Percentiles rank a stretch among this genome's conserved stretches.
Conservation (phyloP, 2,797 vertebrate genomes). For the Kryptopterus vitreolus region DNA sequence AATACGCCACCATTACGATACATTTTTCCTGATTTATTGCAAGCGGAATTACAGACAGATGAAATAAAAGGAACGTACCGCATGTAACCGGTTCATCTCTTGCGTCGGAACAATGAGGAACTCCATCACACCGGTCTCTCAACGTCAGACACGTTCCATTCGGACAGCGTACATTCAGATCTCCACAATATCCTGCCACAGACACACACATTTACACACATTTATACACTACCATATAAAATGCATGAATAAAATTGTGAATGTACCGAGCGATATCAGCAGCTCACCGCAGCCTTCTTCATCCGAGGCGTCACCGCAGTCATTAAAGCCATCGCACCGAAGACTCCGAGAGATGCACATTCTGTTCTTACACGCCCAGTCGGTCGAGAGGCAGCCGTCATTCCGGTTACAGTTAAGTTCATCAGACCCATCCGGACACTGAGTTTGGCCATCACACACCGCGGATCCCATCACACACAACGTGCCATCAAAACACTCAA, state of each 20-base stretch:
- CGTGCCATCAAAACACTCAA: slow-evolving; percentile 72
- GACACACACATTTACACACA: too few species aligned
- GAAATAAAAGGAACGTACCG: slow-evolving; percentile 59
- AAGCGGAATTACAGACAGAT: background rate
- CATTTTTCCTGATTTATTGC: background rate
- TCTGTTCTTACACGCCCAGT: slow-evolving; percentile 83
- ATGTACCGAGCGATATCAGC: too few species aligned
- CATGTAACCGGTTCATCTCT: slow-evolving; percentile 82
- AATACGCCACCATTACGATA: background rate
- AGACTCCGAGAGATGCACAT: slow-evolving; percentile 76
- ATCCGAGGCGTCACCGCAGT: slow-evolving; percentile 85
- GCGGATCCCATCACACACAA: slow-evolving; percentile 73
- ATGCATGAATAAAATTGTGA: background rate
- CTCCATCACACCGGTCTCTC: slow-evolving; percentile 76
- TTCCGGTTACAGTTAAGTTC: slow-evolving; percentile 71
- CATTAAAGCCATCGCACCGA: slow-evolving; percentile 76
- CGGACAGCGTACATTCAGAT: slow-evolving; percentile 68
- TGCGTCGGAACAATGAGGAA: slow-evolving; percentile 77
- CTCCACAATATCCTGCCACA: slow-evolving; percentile 62
- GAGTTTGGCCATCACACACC: slow-evolving; percentile 73
- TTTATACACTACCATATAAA: background rate
- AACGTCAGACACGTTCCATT: slow-evolving; percentile 76
- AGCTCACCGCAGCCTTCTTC: slow-evolving; percentile 81
- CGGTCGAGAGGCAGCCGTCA: slow-evolving; percentile 72
- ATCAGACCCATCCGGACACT: slow-evolving; percentile 80